These are phyloP conservation scores for Botia almorhae DNA, from an alignment of 2,797 vertebrate species.

Conservation along the genomic window DNA sequence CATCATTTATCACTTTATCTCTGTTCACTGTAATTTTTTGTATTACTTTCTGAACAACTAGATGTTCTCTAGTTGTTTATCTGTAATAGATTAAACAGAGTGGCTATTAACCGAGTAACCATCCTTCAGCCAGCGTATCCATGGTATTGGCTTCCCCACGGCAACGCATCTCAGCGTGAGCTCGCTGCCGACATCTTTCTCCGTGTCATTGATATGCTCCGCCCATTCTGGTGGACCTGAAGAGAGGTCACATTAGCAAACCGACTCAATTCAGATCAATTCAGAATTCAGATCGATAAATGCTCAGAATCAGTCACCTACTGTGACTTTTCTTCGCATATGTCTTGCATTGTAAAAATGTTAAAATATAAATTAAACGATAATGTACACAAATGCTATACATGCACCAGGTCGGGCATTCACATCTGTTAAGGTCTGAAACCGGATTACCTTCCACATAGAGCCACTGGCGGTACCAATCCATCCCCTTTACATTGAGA, in stretches of 20 bases:
- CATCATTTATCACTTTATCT: background rate
- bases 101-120: slow-evolving; percentile 83
- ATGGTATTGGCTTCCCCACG: slow-evolving; percentile 90
- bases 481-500: slow-evolving; percentile 94
- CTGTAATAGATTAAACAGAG: background rate
- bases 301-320: background rate
- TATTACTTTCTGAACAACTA: background rate
- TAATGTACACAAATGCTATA: no score
- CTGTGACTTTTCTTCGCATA: no score
- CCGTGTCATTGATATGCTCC: slow-evolving; percentile 95
- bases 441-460: slow-evolving; percentile 88
- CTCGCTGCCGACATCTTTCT: slow-evolving; percentile 92
- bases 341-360: background rate
- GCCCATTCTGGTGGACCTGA: slow-evolving; percentile 96
- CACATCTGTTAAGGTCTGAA: background rate
- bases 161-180: slow-evolving; percentile 93
- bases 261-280: background rate
- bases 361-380: background rate
- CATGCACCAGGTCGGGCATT: no score
- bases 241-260: background rate
- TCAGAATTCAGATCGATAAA: background rate
- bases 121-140: slow-evolving; percentile 96
- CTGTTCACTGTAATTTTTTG: background rate
- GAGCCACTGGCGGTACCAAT: slow-evolving; percentile 90
- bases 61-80: background rate